Percentiles rank a stretch among this genome's conserved stretches.
Evolutionary conservation across 2,113 vertebrate genomes (phyloP).

Genomic region (Platichthys flesus): DNA sequence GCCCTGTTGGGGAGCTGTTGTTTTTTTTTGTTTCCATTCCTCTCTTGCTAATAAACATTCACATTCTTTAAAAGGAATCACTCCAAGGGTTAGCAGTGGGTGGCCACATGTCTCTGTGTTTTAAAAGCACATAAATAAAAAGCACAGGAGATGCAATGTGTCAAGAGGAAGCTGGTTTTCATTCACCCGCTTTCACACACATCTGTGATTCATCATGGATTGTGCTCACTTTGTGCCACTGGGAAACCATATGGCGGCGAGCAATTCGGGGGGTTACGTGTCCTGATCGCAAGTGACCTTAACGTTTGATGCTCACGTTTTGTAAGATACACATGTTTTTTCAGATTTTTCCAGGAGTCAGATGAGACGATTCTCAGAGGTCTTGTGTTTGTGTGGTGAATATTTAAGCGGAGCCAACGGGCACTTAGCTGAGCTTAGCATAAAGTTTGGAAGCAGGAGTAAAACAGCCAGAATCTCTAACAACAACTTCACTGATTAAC

Average conservation of each 20-base stretch:
- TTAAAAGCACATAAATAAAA: conserved; percentile 6
- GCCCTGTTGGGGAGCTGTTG: conserved; percentile 21
- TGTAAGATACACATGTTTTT: background rate
- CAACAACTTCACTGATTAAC: background rate
- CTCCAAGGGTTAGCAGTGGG: conserved; percentile 24
- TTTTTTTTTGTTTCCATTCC: conserved; percentile 37
- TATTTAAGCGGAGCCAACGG: background rate
- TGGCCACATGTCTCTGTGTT: conserved; percentile 30
- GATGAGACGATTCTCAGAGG: background rate
- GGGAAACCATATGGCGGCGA: background rate
- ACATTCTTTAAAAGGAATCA: conserved; percentile 21
- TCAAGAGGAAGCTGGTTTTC: background rate
- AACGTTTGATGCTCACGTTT: background rate
- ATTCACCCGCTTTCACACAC: background rate
- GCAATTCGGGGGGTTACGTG: background rate
- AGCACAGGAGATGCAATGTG: background rate
- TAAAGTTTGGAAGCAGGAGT: background rate
- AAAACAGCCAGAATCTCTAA: background rate
- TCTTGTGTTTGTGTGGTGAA: background rate
- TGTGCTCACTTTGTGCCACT: background rate
- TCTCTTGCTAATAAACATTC: conserved; percentile 49
- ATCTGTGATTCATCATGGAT: background rate
- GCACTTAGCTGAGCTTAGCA: background rate
- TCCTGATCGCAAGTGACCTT: background rate
- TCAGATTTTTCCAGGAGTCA: background rate